Conservation (phyloP, 2,797 vertebrate species). For the Chrosomus eos region DNA sequence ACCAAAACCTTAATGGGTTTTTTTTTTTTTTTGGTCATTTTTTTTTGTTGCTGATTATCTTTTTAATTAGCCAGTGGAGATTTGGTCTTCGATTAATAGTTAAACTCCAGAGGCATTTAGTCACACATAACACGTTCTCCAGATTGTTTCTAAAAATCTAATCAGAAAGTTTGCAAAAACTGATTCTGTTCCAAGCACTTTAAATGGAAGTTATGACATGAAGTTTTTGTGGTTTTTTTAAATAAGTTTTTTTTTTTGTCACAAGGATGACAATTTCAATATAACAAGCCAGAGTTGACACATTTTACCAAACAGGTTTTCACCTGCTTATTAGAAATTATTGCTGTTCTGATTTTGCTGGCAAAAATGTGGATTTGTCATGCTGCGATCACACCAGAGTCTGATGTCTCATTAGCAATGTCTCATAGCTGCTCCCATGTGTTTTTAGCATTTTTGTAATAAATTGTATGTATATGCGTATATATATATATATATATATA, state of each 20-base stretch:
- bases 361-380: constrained; percentile 25
- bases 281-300: constrained; percentile 6
- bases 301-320: background rate
- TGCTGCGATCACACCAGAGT: background rate
- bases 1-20: constrained; percentile 6
- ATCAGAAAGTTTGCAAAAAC: constrained; percentile 11
- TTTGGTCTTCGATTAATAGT: constrained; percentile 26
- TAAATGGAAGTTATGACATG: background rate
- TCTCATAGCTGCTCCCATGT: background rate
- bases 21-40: background rate
- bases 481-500: background rate
- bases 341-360: background rate
- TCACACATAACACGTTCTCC: background rate
- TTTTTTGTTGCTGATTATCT: constrained; percentile 51
- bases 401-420: constrained; percentile 31
- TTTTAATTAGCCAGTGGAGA: constrained; percentile 46
- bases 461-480: background rate
- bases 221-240: background rate
- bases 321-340: background rate
- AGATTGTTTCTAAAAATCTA: constrained; percentile 8
- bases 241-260: background rate
- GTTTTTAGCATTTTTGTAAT: background rate
- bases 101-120: constrained; percentile 22
- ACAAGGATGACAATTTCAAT: constrained; percentile 16
- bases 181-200: background rate